Evolutionary conservation across 2,888 invertebrate species (phyloP).

Genomic region (Drosophila anomelani): DNA sequence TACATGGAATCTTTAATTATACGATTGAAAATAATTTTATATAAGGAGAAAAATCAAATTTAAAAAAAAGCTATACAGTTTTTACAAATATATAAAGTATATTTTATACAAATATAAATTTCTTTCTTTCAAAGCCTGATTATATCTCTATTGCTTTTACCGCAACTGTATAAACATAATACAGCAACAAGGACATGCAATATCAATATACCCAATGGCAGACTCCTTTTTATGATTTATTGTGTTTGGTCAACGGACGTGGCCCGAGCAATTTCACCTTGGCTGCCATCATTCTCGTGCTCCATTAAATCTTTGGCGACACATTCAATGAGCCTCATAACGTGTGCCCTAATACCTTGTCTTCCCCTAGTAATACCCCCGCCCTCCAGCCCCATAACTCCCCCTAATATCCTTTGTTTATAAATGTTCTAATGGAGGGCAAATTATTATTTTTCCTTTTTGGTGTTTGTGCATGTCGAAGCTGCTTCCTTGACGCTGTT

Average conservation of each 20-base stretch:
- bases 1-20: not conserved
- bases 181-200: conserved; percentile 64
- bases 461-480: conserved; percentile 43
- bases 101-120: too few species aligned
- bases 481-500: conserved; percentile 52
- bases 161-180: conserved; percentile 15
- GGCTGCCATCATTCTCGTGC: conserved; percentile 64
- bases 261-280: conserved; percentile 64
- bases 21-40: too few species aligned
- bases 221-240: conserved; percentile 68
- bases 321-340: conserved; percentile 79
- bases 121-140: too few species aligned
- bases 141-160: not conserved
- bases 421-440: conserved; percentile 77
- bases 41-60: too few species aligned
- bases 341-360: conserved; percentile 72
- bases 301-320: conserved; percentile 81
- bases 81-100: too few species aligned
- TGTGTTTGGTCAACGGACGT: conserved; percentile 63
- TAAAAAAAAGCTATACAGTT: too few species aligned
- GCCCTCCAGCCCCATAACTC: conserved; percentile 30
- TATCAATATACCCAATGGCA: conserved; percentile 72
- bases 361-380: not conserved
- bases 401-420: conserved; percentile 80
- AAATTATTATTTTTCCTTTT: conserved; percentile 67